phyloP scores from a whole-genome alignment of 2,113 vertebrate genomes.

The Campylomormyrus tamandua region DNA sequence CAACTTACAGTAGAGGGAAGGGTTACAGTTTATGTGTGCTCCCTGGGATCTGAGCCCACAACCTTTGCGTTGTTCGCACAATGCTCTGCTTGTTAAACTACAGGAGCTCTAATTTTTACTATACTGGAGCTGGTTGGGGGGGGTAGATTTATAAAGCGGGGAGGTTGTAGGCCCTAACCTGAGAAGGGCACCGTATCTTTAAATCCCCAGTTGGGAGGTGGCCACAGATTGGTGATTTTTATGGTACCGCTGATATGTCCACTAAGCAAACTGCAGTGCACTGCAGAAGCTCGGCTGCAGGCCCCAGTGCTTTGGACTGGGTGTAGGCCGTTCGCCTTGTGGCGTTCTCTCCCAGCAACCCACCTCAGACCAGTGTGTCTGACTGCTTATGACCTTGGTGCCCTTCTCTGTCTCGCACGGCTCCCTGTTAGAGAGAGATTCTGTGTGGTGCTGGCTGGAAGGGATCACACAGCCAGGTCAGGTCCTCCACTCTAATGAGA shows the following conservation, averaged over 20 bases:
- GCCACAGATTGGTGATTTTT: not conserved
- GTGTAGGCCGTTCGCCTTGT: not conserved
- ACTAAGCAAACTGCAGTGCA: not conserved
- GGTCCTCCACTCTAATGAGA: not conserved
- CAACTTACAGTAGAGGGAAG: not conserved
- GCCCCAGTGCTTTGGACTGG: not conserved
- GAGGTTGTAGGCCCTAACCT: not conserved
- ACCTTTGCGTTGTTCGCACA: not conserved
- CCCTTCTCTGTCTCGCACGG: not conserved
- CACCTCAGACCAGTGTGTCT: not conserved
- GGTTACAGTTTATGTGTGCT: not conserved
- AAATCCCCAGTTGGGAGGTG: not conserved
- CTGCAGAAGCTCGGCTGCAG: not conserved
- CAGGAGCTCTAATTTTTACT: not conserved
- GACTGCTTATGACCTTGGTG: not conserved
- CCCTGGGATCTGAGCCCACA: not conserved
- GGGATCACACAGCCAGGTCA: not conserved
- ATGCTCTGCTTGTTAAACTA: not conserved
- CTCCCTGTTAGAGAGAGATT: not conserved
- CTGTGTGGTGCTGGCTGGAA: not conserved
- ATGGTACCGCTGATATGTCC: not conserved
- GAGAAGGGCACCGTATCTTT: not conserved
- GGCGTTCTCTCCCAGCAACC: not conserved
- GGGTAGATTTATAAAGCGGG: not conserved
- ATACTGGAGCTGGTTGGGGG: not conserved